Percentiles rank a stretch among this genome's conserved stretches.
Conservation (phyloP, 2,888 invertebrate species). For the Seira musarum region DNA sequence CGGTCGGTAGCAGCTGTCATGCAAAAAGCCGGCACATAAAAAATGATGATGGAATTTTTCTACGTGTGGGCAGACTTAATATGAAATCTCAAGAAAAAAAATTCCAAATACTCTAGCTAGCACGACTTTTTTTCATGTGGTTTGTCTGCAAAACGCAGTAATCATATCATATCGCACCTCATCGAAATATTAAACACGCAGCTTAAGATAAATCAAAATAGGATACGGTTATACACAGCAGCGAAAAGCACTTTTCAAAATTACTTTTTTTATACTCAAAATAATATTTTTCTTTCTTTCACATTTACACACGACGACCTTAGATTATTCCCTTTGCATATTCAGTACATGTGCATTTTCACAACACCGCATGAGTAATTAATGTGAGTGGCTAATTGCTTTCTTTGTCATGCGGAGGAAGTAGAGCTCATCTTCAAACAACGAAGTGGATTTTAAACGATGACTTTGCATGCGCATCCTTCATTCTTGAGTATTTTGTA, state of each 20-base stretch:
- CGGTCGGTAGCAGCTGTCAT: too few relatives aligned
- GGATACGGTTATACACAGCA: too few relatives aligned
- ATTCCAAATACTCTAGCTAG: too few relatives aligned
- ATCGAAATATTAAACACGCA: too few relatives aligned
- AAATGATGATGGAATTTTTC: too few relatives aligned
- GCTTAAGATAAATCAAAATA: too few relatives aligned
- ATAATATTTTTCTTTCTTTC: too few relatives aligned
- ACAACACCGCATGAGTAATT: slow-evolving; percentile 36
- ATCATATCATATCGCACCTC: slow-evolving; percentile 2
- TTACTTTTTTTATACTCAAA: slow-evolving; percentile 22
- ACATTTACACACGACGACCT: too few relatives aligned
- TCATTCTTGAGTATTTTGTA: slow-evolving; percentile 19
- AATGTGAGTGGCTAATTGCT: slow-evolving; percentile 42
- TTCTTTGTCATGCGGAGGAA: slow-evolving; percentile 18
- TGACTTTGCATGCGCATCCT: slow-evolving; percentile 37
- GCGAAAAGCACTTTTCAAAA: slow-evolving; percentile 30
- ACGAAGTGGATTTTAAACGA: slow-evolving; percentile 9
- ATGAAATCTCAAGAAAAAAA: too few relatives aligned
- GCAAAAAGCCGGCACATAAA: too few relatives aligned
- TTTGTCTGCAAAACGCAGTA: slow-evolving; percentile 12
- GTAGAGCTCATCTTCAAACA: slow-evolving; percentile 12
- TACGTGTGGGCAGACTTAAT: too few relatives aligned
- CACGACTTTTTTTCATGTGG: too few relatives aligned
- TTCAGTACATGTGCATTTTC: neutral
- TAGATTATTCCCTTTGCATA: slow-evolving; percentile 6